These are phyloP conservation scores for Willisornis vidua DNA, from an alignment of 2,113 vertebrate genomes.

Conservation along the genomic window DNA sequence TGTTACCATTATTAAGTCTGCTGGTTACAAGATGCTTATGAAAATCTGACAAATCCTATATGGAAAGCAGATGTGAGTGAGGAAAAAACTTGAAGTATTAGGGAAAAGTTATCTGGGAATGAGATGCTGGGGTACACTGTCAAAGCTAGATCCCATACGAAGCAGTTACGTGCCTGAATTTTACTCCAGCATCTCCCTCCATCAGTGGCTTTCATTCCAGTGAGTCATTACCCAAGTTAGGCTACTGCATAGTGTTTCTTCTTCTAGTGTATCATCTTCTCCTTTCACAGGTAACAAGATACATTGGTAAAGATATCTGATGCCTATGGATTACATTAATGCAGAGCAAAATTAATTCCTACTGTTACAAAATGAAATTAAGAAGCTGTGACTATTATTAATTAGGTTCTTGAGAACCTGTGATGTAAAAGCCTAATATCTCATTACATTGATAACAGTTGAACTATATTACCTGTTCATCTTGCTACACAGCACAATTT, in stretches of 20 bases:
- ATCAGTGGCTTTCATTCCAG: neutral
- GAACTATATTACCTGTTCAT: constrained; percentile 7
- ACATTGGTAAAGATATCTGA: neutral
- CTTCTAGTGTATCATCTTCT: neutral
- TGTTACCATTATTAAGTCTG: neutral
- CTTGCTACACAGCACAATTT: constrained; percentile 33
- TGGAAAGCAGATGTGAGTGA: neutral
- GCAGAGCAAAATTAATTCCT: constrained; percentile 16
- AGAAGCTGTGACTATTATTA: neutral
- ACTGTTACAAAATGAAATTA: constrained; percentile 21
- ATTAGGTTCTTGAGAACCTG: constrained; percentile 27
- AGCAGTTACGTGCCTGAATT: neutral
- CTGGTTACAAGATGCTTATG: neutral
- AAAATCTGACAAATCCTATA: neutral
- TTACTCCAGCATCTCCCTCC: neutral
- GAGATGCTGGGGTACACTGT: neutral
- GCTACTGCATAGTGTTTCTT: neutral
- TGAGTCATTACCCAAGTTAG: neutral
- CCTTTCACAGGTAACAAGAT: constrained; percentile 18
- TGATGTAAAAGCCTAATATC: constrained; percentile 27
- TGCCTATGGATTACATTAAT: constrained; percentile 24
- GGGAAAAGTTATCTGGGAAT: neutral
- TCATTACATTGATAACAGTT: constrained; percentile 5
- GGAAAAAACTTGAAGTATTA: neutral
- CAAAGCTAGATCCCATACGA: neutral